These are phyloP conservation scores for Hippocampus kuda DNA, from an alignment of 2,797 vertebrate species.

Conservation along the genomic window DNA sequence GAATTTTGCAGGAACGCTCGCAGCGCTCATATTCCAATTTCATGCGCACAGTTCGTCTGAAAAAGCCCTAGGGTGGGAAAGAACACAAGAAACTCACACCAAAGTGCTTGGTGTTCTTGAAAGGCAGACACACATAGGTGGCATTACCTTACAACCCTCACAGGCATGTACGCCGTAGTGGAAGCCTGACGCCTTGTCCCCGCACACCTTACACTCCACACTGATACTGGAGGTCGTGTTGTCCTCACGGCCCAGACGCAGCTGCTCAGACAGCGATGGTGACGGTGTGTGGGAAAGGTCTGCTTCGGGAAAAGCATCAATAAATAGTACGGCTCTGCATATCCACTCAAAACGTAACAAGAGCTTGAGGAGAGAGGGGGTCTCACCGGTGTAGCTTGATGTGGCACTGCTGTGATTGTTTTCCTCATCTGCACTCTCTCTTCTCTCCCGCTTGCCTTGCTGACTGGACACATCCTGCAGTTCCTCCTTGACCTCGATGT, in stretches of 20 bases:
- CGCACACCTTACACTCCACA: slow-evolving; percentile 94
- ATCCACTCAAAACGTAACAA: neutral
- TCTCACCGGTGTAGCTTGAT: slow-evolving; percentile 77
- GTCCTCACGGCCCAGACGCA: slow-evolving; percentile 81
- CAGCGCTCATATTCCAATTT: slow-evolving; percentile 95
- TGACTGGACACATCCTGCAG: slow-evolving; percentile 29
- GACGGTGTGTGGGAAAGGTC: slow-evolving; percentile 82
- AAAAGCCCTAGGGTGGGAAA: slow-evolving; percentile 79
- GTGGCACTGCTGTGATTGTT: slow-evolving; percentile 58
- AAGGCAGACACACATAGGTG: neutral
- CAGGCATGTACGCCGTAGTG: slow-evolving; percentile 98
- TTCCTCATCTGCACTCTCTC: slow-evolving; percentile 58
- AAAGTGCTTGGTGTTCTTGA: slow-evolving; percentile 9
- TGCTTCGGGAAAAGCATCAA: slow-evolving; percentile 34
- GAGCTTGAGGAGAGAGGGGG: neutral
- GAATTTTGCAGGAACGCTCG: slow-evolving; percentile 90
- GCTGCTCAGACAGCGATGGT: slow-evolving; percentile 85
- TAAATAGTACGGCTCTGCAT: neutral
- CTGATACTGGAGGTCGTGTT: slow-evolving; percentile 69
- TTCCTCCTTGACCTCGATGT: slow-evolving; percentile 43
- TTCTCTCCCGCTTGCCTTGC: slow-evolving; percentile 63
- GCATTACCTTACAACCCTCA: slow-evolving; percentile 92
- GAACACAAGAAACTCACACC: neutral
- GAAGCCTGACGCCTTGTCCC: slow-evolving; percentile 96
- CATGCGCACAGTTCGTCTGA: slow-evolving; percentile 94